phyloP scores from a whole-genome alignment of 2,797 vertebrate species.

The Tokudaia muenninki region DNA sequence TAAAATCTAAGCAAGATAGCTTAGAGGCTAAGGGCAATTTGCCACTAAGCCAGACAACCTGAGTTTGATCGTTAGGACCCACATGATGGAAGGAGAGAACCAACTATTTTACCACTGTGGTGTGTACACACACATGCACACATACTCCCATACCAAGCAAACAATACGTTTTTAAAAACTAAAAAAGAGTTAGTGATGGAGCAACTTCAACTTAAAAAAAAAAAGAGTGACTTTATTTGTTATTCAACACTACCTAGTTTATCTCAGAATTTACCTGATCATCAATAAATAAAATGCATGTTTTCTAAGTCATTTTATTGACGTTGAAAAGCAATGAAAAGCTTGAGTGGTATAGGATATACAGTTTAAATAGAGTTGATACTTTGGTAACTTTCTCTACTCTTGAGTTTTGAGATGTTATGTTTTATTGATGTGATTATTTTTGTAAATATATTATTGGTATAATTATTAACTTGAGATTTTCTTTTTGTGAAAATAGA shows the following conservation, averaged over 20 bases:
- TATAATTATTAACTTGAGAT: neutral
- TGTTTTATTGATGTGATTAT: conserved; percentile 38
- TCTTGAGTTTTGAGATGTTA: conserved; percentile 1
- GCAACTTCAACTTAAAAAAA: neutral
- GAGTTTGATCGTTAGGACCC: neutral
- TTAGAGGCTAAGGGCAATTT: neutral
- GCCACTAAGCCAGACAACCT: neutral
- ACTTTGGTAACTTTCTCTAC: neutral
- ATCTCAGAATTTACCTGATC: conserved; percentile 9
- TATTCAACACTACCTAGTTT: neutral
- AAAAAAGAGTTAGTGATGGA: neutral
- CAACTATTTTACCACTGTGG: neutral
- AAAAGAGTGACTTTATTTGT: neutral
- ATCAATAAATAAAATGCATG: neutral
- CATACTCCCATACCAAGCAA: neutral
- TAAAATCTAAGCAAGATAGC: neutral
- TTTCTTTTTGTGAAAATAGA: neutral
- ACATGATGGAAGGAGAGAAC: neutral
- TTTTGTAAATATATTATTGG: neutral
- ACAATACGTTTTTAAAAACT: too few relatives aligned
- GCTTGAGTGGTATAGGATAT: neutral
- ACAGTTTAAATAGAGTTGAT: neutral
- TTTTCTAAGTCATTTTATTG: neutral
- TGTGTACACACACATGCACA: too few relatives aligned
- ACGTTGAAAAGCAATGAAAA: conserved; percentile 28